Percentiles rank a stretch among this genome's conserved stretches.
Conservation (phyloP, 2,888 invertebrate genomes). For the Chymomyza fuscimana region DNA sequence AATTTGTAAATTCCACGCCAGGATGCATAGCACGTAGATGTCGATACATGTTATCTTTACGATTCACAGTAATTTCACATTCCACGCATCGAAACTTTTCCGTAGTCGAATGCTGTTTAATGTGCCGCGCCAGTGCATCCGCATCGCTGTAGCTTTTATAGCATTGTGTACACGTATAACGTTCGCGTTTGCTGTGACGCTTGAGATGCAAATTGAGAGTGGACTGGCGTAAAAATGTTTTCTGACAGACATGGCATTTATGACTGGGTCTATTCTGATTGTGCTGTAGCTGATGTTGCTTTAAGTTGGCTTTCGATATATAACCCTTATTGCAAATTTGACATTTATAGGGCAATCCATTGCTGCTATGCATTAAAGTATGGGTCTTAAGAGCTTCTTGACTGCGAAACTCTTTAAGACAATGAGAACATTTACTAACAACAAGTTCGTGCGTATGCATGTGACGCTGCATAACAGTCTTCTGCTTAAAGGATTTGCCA, state of each 20-base stretch:
- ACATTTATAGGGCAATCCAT: constrained; percentile 82
- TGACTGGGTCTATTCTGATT: constrained; percentile 65
- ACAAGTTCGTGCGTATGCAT: constrained; percentile 83
- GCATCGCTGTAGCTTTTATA: constrained; percentile 84
- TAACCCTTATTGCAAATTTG: constrained; percentile 81
- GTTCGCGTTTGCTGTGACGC: constrained; percentile 81
- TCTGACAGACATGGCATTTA: constrained; percentile 83
- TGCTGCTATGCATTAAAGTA: constrained; percentile 83
- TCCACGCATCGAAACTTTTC: constrained; percentile 85
- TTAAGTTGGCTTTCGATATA: constrained; percentile 85
- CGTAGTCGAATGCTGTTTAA: constrained; percentile 74
- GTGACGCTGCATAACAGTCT: constrained; percentile 86
- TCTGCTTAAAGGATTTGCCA: constrained; percentile 85
- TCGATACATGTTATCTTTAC: constrained; percentile 89
- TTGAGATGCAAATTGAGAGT: constrained; percentile 82
- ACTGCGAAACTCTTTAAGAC: constrained; percentile 83
- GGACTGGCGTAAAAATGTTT: constrained; percentile 83
- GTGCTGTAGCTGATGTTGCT: constrained; percentile 82
- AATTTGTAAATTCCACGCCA: constrained; percentile 68
- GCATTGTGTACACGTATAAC: constrained; percentile 84
- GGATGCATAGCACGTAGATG: constrained; percentile 89
- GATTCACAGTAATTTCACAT: constrained; percentile 85
- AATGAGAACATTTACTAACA: constrained; percentile 81
- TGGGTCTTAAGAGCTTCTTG: constrained; percentile 83
- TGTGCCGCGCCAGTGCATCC: constrained; percentile 86